Percentiles rank a stretch among this genome's conserved stretches.
These are phyloP conservation scores for Nycteola revayana DNA, from an alignment of 2,888 invertebrate genomes.

Conservation along the genomic window DNA sequence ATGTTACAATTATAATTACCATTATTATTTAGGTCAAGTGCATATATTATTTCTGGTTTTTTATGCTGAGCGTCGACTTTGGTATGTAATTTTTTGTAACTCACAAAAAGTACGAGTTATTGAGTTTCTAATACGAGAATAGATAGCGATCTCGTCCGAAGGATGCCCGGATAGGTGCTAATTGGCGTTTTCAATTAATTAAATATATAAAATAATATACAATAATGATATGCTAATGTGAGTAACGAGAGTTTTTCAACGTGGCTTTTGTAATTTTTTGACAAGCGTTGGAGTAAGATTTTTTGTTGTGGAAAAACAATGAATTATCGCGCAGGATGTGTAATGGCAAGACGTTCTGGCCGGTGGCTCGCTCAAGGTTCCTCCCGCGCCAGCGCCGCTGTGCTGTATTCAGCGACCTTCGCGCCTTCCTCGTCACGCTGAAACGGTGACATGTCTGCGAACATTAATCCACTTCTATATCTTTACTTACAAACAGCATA, in stretches of 20 bases:
- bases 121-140: constrained; percentile 4
- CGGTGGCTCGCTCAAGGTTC: constrained; percentile 25
- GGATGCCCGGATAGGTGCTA: constrained; percentile 7
- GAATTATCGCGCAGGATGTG: constrained; percentile 14
- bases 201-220: constrained; percentile 4
- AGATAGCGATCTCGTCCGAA: constrained; percentile 6
- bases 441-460: constrained; percentile 11
- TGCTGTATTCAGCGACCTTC: constrained; percentile 21
- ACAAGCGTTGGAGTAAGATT: constrained; percentile 9
- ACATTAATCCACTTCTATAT: constrained; percentile 17
- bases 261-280: constrained; percentile 9
- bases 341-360: constrained; percentile 18
- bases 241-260: constrained; percentile 3
- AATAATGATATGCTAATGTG: constrained; percentile 4
- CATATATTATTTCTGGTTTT: constrained; percentile 4
- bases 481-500: constrained; percentile 7
- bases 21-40: constrained; percentile 2
- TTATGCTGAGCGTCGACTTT: constrained; percentile 3
- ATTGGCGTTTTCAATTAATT: constrained; percentile 9
- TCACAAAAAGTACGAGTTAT: background rate
- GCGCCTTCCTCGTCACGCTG: constrained; percentile 4
- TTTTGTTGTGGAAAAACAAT: constrained; percentile 16
- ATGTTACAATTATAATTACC: background rate
- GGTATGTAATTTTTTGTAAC: constrained; percentile 8
- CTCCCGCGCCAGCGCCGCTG: constrained; percentile 10